A percentile compares a stretch with the other conserved stretches of the same genome.
phyloP scores from a whole-genome alignment of 1,140 invertebrate genomes.

The Drosophila sp. region DNA sequence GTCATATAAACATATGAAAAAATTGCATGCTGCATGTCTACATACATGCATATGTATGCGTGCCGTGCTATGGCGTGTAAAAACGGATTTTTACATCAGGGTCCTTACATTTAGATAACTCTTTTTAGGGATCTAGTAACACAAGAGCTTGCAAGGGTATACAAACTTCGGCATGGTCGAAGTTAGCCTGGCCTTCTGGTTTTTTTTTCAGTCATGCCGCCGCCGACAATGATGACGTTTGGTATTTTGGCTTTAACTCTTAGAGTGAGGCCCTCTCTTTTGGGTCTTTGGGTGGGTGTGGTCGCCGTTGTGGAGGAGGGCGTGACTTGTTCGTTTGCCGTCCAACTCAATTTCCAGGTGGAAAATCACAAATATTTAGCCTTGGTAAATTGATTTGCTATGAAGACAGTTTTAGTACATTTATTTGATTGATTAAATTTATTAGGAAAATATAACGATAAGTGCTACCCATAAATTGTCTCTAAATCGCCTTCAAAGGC shows the following conservation, averaged over 20 bases:
- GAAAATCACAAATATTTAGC: conserved; percentile 13
- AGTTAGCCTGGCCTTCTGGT: no score
- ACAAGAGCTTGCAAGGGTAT: no score
- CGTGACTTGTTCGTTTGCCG: conserved; percentile 70
- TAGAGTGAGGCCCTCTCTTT: not conserved
- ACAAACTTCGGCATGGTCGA: no score
- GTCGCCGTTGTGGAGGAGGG: conserved; percentile 34
- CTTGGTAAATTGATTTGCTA: conserved; percentile 6
- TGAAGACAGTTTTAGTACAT: conserved; percentile 4
- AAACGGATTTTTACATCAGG: no score
- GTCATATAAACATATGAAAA: no score
- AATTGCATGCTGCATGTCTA: no score
- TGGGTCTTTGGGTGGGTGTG: conserved; percentile 57
- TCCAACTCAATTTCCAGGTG: conserved; percentile 23
- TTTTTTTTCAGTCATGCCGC: conserved; percentile 27
- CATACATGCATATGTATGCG: no score
- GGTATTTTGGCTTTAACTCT: not conserved
- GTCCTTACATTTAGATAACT: no score
- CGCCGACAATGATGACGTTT: conserved; percentile 37
- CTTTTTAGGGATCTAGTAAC: no score
- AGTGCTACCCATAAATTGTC: no score
- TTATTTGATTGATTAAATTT: conserved; percentile 4
- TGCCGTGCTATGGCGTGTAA: no score
- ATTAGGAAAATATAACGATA: not conserved
- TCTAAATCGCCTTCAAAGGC: no score